These are phyloP conservation scores for Nannospalax galili DNA, from an alignment of 2,113 vertebrate species.

Conservation along the genomic window DNA sequence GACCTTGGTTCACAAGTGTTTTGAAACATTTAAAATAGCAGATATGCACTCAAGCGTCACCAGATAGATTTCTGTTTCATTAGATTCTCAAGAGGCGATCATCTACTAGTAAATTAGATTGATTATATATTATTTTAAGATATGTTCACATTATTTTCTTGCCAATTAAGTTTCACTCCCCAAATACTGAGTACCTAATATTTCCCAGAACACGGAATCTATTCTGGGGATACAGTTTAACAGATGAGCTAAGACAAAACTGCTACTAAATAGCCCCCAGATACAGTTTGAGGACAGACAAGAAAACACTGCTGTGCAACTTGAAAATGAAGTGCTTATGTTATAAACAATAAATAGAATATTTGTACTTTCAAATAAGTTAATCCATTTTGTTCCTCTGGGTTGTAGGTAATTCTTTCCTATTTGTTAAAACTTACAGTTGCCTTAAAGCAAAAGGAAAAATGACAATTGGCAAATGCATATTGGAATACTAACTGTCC, in stretches of 20 bases:
- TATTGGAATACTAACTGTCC: not conserved
- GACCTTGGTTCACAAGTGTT: not conserved
- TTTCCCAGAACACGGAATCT: not conserved
- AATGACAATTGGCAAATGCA: constrained; percentile 5
- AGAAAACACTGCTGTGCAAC: constrained; percentile 9
- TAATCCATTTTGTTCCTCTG: not conserved
- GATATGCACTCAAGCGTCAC: not conserved
- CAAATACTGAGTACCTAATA: constrained; percentile 3
- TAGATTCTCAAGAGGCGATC: constrained; percentile 14
- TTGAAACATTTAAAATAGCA: constrained; percentile 51
- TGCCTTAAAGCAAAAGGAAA: constrained; percentile 39
- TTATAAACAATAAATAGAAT: constrained; percentile 36
- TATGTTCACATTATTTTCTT: constrained; percentile 37
- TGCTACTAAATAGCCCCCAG: not conserved
- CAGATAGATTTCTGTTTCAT: constrained; percentile 26
- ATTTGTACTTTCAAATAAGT: not conserved
- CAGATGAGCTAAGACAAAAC: not conserved
- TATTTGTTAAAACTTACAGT: not conserved
- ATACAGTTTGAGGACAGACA: not conserved
- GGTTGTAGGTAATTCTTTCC: constrained; percentile 23
- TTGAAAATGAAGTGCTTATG: not conserved
- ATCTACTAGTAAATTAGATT: constrained; percentile 22
- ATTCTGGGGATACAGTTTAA: not conserved
- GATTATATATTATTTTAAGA: constrained; percentile 18
- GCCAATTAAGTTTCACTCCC: constrained; percentile 19